phyloP scores from a whole-genome alignment of 1,140 invertebrate genomes.

The Drosophila triauraria region DNA sequence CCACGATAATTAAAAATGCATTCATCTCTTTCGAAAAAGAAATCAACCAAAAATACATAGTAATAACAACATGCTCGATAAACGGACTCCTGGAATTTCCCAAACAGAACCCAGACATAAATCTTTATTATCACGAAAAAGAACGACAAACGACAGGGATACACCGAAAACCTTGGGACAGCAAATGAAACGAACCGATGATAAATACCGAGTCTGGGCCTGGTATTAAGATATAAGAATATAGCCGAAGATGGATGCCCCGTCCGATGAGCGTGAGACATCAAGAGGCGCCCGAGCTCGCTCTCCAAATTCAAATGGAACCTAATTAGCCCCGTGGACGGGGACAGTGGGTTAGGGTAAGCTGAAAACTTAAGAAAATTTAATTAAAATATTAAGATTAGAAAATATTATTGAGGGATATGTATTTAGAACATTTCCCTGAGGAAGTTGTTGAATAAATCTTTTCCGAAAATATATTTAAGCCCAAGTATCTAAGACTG shows the following conservation, averaged over 20 bases:
- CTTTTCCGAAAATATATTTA: too few species aligned
- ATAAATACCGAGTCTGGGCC: slow-evolving; percentile 52
- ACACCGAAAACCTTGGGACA: slow-evolving; percentile 26
- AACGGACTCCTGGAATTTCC: slow-evolving; percentile 37
- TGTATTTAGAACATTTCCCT: too few species aligned
- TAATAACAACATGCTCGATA: slow-evolving; percentile 35
- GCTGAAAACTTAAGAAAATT: too few species aligned
- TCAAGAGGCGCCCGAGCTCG: slow-evolving; percentile 39
- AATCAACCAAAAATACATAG: slow-evolving; percentile 5
- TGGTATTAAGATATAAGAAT: slow-evolving; percentile 70
- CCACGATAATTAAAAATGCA: slow-evolving; percentile 71
- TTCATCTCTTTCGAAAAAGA: slow-evolving; percentile 46
- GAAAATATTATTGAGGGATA: too few species aligned
- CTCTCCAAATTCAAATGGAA: slow-evolving; percentile 36
- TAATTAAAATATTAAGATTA: too few species aligned
- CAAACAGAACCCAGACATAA: slow-evolving; percentile 48
- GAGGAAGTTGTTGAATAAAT: too few species aligned
- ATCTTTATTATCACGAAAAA: slow-evolving; percentile 68
- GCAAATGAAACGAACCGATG: slow-evolving; percentile 36
- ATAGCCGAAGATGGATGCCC: slow-evolving; percentile 33
- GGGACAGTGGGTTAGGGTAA: slow-evolving; percentile 13
- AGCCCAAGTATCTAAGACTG: too few species aligned
- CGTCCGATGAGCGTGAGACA: slow-evolving; percentile 56
- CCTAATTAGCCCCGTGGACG: slow-evolving; percentile 30
- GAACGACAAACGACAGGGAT: slow-evolving; percentile 66